Evolutionary conservation across 2,888 invertebrate genomes (phyloP), one percentile per base, ranked within the genome.

Genomic region (Uropetala carovei): DNA sequence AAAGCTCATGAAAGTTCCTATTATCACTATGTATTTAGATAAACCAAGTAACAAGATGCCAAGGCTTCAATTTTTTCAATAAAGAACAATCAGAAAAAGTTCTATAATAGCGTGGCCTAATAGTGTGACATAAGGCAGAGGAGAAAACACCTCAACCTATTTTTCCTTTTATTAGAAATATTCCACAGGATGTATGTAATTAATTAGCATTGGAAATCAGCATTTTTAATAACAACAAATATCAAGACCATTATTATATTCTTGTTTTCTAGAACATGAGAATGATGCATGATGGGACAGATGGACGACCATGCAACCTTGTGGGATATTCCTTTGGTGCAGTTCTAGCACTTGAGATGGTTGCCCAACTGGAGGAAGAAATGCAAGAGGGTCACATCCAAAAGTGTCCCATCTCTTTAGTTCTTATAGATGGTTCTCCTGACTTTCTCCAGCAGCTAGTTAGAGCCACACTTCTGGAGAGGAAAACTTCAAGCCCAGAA

Each of bases 301-400:
- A 95, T 16, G 92, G 93, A 4, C 95, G 95, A 11, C 95, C 96
- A n/a, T 99, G 97, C 95, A 96, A 96, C 92, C 94, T 99, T 0
- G 96, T 98, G 18, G 99, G 98, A 2, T 99, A 99, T 95, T 99
- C 99, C 18, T 99, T 97, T 94, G 99, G 99, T 84, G 96, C 97
- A 0, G 95, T 97, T 43, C 95, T 98, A 30, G 97, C 97, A 0
- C 95, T 99, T 92, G 98, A 98, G 94, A 95, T 99, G 93, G 97
- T 97, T 8, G 95, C 96, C 13, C 96, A 96, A 94, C 95, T 99
- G 68, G 98, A 98, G 95, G 95, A 95, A 11, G 95, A 96, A 94
- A 97, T 97, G 93, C 95, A 95, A 92, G 95, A 94, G 18, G 98
- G 97, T 5, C 95, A 96, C 82, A 89, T 43, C 43, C 89, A 16